Percentiles rank a stretch among this genome's conserved stretches.
phyloP scores from a whole-genome alignment of 1,140 invertebrate species.

The Pissodes strobi region DNA sequence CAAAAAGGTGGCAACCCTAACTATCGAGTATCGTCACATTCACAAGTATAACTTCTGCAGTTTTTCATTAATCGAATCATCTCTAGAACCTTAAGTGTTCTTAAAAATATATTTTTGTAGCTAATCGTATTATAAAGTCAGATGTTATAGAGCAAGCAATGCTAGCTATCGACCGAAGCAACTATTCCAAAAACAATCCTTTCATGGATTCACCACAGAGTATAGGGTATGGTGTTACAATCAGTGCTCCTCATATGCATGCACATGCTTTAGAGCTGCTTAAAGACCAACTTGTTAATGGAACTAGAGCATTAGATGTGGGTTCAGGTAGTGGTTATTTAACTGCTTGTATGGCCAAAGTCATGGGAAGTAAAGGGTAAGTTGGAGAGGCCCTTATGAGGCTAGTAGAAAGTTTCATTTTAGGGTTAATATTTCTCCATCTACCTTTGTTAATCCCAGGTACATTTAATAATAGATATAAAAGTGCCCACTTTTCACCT shows the following conservation, averaged over 20 bases:
- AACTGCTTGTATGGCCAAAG: slow-evolving; percentile 91
- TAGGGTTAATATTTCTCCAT: too few species aligned
- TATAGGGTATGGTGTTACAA: slow-evolving; percentile 90
- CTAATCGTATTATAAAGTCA: slow-evolving; percentile 82
- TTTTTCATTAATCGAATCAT: too few species aligned
- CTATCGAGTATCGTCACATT: too few species aligned
- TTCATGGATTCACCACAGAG: slow-evolving; percentile 90
- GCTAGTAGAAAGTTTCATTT: too few species aligned
- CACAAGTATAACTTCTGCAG: too few species aligned
- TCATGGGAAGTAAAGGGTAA: slow-evolving; percentile 77
- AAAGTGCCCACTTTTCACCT: too few species aligned
- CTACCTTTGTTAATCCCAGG: too few species aligned
- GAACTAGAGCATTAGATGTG: slow-evolving; percentile 86
- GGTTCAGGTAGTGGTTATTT: slow-evolving; percentile 95
- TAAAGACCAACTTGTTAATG: slow-evolving; percentile 78
- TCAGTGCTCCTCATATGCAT: slow-evolving; percentile 99
- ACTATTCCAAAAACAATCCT: slow-evolving; percentile 76
- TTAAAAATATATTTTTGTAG: too few species aligned
- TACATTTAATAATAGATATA: too few species aligned
- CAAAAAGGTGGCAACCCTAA: too few species aligned
- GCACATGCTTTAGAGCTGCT: slow-evolving; percentile 91
- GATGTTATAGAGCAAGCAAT: slow-evolving; percentile 82
- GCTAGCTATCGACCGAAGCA: slow-evolving; percentile 81
- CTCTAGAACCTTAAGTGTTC: too few species aligned
- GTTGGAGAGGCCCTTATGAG: too few species aligned